These are phyloP conservation scores for Papilio demoleus DNA, from an alignment of 2,888 invertebrate genomes.

Conservation along the genomic window DNA sequence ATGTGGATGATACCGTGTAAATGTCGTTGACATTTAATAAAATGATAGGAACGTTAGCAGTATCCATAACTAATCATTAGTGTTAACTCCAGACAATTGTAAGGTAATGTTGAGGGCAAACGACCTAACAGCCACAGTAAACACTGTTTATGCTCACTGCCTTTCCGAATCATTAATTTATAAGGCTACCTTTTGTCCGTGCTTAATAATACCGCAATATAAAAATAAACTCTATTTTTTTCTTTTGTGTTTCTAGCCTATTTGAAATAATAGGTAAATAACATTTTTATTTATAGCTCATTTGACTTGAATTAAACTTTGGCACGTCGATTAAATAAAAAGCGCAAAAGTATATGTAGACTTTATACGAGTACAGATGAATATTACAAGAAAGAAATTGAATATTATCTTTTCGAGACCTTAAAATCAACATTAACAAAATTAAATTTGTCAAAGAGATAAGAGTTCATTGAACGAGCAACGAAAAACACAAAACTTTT, in stretches of 20 bases:
- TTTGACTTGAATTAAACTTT: neutral
- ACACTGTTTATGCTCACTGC: constrained; percentile 29
- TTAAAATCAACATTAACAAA: neutral
- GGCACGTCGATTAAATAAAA: no score
- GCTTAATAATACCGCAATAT: constrained; percentile 12
- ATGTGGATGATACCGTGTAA: no score
- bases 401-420: no score
- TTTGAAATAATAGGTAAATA: neutral
- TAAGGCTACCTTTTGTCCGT: constrained; percentile 13
- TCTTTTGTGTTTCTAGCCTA: neutral
- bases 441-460: constrained; percentile 26
- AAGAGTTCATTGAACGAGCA: constrained; percentile 23
- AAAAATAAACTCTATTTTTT: constrained; percentile 12
- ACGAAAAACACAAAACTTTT: constrained; percentile 27
- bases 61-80: constrained; percentile 19
- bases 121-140: constrained; percentile 28
- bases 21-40: neutral
- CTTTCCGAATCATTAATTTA: constrained; percentile 35
- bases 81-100: constrained; percentile 6
- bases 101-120: constrained; percentile 19
- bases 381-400: no score
- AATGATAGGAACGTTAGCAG: neutral
- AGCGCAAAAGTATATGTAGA: no score
- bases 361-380: no score
- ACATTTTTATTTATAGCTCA: neutral